These are phyloP conservation scores for Synanthedon vespiformis DNA, from an alignment of 2,888 invertebrate genomes.

Conservation along the genomic window DNA sequence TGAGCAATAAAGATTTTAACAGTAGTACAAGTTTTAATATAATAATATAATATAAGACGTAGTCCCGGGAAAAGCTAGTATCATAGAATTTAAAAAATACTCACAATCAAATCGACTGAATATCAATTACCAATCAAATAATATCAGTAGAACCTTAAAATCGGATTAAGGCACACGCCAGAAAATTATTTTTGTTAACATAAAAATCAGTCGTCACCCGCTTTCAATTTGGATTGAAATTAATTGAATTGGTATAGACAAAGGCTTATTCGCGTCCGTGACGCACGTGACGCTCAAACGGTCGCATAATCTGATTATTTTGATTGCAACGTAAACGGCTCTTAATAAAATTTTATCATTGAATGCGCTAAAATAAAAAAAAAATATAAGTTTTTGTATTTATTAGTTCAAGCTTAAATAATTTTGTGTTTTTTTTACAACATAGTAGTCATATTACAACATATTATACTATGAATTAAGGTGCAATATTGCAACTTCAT, in stretches of 20 bases:
- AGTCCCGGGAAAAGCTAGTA: too few relatives aligned
- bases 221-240: conserved; percentile 38
- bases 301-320: conserved; percentile 43
- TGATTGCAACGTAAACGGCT: conserved; percentile 15
- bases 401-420: too few relatives aligned
- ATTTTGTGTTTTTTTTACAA: too few relatives aligned
- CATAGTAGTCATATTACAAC: too few relatives aligned
- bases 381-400: too few relatives aligned
- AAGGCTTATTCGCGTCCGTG: conserved; percentile 39
- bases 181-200: conserved; percentile 19
- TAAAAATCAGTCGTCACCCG: conserved; percentile 28
- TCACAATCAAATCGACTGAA: not conserved
- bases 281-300: conserved; percentile 19
- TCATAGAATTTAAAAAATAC: too few relatives aligned
- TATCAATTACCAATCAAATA: conserved; percentile 6
- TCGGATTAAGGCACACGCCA: conserved; percentile 16
- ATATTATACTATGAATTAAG: too few relatives aligned
- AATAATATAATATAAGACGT: too few relatives aligned
- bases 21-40: too few relatives aligned
- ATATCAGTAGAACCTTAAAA: conserved; percentile 18
- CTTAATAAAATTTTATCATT: not conserved
- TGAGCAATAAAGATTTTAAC: too few relatives aligned
- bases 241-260: conserved; percentile 49
- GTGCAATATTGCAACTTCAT: too few relatives aligned
- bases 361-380: too few relatives aligned